These are phyloP conservation scores for Sympetrum striolatum DNA, from an alignment of 2,888 invertebrate genomes.

Conservation along the genomic window DNA sequence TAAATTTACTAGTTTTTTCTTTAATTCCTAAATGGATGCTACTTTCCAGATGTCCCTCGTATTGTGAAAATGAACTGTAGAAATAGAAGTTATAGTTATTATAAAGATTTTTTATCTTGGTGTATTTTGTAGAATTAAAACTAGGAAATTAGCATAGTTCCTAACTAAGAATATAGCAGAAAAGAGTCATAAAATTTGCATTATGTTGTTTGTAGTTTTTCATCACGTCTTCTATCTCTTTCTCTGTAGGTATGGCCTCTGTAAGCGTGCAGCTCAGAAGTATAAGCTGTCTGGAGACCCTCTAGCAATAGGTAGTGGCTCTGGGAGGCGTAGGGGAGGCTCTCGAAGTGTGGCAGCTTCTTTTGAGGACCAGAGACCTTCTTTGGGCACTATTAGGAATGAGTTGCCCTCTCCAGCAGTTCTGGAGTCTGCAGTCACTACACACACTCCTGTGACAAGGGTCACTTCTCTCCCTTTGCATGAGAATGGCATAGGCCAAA, in stretches of 20 bases:
- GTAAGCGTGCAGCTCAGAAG: slow-evolving; percentile 61
- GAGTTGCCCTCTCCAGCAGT: background rate
- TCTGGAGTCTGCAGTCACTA: background rate
- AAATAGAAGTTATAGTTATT: too few relatives aligned
- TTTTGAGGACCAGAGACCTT: background rate
- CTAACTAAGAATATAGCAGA: too few relatives aligned
- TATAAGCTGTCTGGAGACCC: slow-evolving; percentile 59
- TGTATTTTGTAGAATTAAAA: too few relatives aligned
- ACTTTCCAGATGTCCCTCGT: too few relatives aligned
- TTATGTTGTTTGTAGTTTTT: too few relatives aligned
- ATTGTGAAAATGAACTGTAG: too few relatives aligned
- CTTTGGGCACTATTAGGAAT: background rate
- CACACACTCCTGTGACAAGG: background rate
- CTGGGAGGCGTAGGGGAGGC: background rate
- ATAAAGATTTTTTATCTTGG: too few relatives aligned
- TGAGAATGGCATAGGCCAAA: background rate
- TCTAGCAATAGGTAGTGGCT: background rate
- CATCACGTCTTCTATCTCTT: too few relatives aligned
- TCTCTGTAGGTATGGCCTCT: slow-evolving; percentile 63
- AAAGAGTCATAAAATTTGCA: too few relatives aligned
- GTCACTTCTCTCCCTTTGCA: background rate
- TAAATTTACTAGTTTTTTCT: too few relatives aligned
- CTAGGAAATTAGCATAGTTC: too few relatives aligned
- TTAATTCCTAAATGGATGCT: too few relatives aligned
- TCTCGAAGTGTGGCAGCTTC: background rate